These are phyloP conservation scores for Aptenodytes forsteri DNA, from an alignment of 2,113 vertebrate species.

Conservation along the genomic window DNA sequence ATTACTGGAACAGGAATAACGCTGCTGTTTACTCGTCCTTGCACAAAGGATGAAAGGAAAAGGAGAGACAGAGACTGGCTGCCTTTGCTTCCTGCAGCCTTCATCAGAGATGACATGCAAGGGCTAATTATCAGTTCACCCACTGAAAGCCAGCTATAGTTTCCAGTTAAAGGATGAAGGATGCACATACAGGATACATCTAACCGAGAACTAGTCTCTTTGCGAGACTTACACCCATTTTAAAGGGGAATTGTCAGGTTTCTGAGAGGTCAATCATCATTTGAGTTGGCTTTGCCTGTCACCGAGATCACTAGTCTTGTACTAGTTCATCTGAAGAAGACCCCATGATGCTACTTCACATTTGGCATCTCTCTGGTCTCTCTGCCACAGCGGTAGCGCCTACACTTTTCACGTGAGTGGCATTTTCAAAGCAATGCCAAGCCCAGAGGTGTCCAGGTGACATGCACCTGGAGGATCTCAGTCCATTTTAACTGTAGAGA, in stretches of 20 bases:
- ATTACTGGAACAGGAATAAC: background rate
- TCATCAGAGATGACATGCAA: background rate
- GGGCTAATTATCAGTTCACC: background rate
- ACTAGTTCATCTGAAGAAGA: background rate
- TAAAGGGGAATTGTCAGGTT: background rate
- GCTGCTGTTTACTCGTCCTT: background rate
- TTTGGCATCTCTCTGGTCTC: background rate
- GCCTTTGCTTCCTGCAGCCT: background rate
- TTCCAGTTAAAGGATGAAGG: background rate
- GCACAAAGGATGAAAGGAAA: background rate
- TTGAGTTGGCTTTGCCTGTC: background rate
- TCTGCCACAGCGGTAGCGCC: background rate
- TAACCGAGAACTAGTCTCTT: background rate
- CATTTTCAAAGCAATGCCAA: background rate
- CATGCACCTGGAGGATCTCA: background rate
- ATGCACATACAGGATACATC: accelerated
- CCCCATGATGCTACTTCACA: background rate
- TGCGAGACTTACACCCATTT: background rate
- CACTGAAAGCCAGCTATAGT: background rate
- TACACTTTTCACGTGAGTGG: accelerated
- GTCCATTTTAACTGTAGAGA: background rate
- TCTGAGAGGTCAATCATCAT: background rate
- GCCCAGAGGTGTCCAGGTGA: background rate
- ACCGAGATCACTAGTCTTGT: accelerated
- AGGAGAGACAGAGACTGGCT: background rate